These are phyloP conservation scores for Hiodon tergisus DNA, from an alignment of 2,113 vertebrate genomes.

Conservation along the genomic window DNA sequence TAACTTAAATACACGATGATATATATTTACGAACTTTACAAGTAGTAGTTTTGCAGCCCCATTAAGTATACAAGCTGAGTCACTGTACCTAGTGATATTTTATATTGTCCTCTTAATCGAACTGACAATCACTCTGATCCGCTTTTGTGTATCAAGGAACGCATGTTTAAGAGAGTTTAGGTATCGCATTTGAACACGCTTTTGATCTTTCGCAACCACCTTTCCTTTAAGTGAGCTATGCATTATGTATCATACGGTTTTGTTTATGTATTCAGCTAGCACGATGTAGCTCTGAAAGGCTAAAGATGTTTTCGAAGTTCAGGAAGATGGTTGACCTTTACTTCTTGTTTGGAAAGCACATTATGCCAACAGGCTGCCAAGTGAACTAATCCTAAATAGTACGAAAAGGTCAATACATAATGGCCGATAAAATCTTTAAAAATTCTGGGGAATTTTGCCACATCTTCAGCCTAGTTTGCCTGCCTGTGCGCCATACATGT, in stretches of 20 bases:
- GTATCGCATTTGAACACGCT: slow-evolving; percentile 21
- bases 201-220: slow-evolving; percentile 3
- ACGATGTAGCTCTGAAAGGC: slow-evolving; percentile 26
- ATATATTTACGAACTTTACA: too few species aligned
- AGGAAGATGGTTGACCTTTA: slow-evolving; percentile 36
- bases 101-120: too few species aligned
- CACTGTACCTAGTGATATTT: too few species aligned
- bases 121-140: not conserved
- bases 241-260: slow-evolving; percentile 8
- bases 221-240: not conserved
- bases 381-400: slow-evolving; percentile 32
- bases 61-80: too few species aligned
- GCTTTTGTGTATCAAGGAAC: slow-evolving; percentile 7
- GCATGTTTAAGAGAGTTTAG: slow-evolving; percentile 9
- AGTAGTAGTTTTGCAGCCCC: too few species aligned
- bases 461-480: slow-evolving; percentile 17
- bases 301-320: slow-evolving; percentile 19
- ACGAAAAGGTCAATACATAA: slow-evolving; percentile 39
- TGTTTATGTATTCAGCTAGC: slow-evolving; percentile 24
- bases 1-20: too few species aligned
- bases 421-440: slow-evolving; percentile 17
- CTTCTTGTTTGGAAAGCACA: slow-evolving; percentile 34
- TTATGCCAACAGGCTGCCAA: slow-evolving; percentile 27
- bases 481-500: too few species aligned
- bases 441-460: slow-evolving; percentile 11